A percentile compares a stretch with the other conserved stretches of the same genome.
phyloP scores from a whole-genome alignment of 2,113 vertebrate genomes.

The Chelonoidis abingdonii region DNA sequence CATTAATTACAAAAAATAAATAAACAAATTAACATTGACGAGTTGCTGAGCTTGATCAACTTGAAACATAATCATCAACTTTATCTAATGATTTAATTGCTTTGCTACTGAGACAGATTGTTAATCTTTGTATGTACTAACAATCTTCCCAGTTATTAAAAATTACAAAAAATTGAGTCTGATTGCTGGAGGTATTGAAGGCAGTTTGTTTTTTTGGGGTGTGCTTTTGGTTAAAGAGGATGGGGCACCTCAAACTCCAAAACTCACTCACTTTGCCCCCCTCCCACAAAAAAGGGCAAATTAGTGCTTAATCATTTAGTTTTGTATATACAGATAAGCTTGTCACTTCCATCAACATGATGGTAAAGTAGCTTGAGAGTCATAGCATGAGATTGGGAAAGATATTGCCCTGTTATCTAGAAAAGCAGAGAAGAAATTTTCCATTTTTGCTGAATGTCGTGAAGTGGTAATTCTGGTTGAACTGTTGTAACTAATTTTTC shows the following conservation, averaged over 20 bases:
- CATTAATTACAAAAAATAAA: not conserved
- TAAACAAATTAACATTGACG: not conserved
- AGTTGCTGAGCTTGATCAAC: not conserved
- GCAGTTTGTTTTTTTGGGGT: not conserved
- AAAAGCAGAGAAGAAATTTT: not conserved
- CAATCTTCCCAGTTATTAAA: not conserved
- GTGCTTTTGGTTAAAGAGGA: not conserved
- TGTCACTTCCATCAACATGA: not conserved
- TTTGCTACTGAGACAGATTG: not conserved
- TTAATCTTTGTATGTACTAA: fast-evolving
- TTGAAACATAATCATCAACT: not conserved
- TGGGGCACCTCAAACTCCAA: not conserved
- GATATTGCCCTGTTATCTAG: not conserved
- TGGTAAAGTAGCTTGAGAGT: not conserved
- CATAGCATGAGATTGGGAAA: not conserved
- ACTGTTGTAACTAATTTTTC: not conserved
- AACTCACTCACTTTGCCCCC: not conserved
- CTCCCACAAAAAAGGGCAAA: not conserved
- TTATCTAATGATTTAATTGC: not conserved
- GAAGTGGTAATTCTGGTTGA: not conserved
- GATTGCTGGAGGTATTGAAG: not conserved
- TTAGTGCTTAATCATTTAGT: not conserved
- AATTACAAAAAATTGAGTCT: not conserved
- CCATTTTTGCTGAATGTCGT: not conserved
- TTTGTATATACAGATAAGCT: not conserved